Evolutionary conservation across 64 coral and sea anemone species (phyloP), one percentile per base, ranked within the genome.

Genomic region (Pachyseris speciosa): DNA sequence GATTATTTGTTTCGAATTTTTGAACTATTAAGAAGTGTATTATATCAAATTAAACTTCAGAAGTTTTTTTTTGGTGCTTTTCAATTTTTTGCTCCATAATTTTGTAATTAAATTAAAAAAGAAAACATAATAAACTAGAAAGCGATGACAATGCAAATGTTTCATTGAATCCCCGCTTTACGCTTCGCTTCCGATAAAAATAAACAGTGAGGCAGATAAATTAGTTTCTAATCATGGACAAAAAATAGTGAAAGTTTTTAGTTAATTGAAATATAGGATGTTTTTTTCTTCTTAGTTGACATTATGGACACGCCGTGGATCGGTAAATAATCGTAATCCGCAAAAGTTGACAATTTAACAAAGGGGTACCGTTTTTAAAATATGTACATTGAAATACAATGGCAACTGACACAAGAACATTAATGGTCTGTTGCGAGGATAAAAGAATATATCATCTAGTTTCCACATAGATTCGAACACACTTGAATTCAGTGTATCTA

Each of bases 161-260:
- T 20, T 67, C 64, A 63, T 63, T 67, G 31, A 67, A 32, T 81
- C n/a, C n/a, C n/a, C n/a, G n/a, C 29, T 81, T 61, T 12, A 61
- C 53, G 77, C 52, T 60, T 34, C 77, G 52, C 77, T 61, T 81
- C 77, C 77, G 51, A 57, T 24, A n/a, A 81, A 61, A 24, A 41
- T 40, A 81, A 81, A 81, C 52, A 81, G 0, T 39, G 16, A 30
- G 15, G 75, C 22, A 4, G 19, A 49, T 45, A 31, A 47, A 40
- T 61, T 51, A 6, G 15, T 25, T 60, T 37, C 51, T 36, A 4
- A 41, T 25, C 32, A 24, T 40, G 17, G 10, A 39, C 32, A 81
- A 41, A 38, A n/a, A 8, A 61, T 25, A 25, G 16, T 7, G 24
- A 32, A 5, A 41, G 28, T 17, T 52, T 51, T 50, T 13, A 13